These are phyloP conservation scores for Clistopyga incitator DNA, from an alignment of 2,888 invertebrate genomes.

Conservation along the genomic window DNA sequence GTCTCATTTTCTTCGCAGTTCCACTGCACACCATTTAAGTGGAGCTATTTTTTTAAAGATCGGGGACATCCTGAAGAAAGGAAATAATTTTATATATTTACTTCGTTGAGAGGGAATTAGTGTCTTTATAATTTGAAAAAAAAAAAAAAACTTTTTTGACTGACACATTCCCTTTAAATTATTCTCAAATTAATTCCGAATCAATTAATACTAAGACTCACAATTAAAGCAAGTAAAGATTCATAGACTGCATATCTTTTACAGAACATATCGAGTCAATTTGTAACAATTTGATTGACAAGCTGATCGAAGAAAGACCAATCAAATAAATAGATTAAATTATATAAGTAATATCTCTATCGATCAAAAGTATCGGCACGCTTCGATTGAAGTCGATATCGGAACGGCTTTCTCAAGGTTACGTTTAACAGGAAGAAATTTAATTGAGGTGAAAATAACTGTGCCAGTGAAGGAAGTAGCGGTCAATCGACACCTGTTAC, in stretches of 20 bases:
- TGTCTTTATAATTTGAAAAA: not conserved
- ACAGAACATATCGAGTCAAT: not conserved
- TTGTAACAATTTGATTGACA: not conserved
- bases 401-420: conserved; percentile 38
- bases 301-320: not conserved
- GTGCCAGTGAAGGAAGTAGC: conserved; percentile 44
- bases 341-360: not conserved
- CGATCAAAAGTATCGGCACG: conserved; percentile 16
- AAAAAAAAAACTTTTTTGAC: not conserved
- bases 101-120: no score
- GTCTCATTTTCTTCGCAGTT: no score
- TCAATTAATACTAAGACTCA: not conserved
- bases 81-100: no score
- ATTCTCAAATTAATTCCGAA: not conserved
- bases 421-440: conserved; percentile 20
- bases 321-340: not conserved
- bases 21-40: no score
- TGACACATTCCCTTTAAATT: not conserved
- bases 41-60: no score
- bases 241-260: not conserved
- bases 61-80: no score
- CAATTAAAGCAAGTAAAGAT: not conserved
- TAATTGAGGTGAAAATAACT: conserved; percentile 39
- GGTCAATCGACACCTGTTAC: conserved; percentile 65
- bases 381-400: conserved; percentile 17